Percentiles rank a stretch among this genome's conserved stretches.
Evolutionary conservation across 2,888 invertebrate genomes (phyloP).

Genomic region (Achlya flavicornis): DNA sequence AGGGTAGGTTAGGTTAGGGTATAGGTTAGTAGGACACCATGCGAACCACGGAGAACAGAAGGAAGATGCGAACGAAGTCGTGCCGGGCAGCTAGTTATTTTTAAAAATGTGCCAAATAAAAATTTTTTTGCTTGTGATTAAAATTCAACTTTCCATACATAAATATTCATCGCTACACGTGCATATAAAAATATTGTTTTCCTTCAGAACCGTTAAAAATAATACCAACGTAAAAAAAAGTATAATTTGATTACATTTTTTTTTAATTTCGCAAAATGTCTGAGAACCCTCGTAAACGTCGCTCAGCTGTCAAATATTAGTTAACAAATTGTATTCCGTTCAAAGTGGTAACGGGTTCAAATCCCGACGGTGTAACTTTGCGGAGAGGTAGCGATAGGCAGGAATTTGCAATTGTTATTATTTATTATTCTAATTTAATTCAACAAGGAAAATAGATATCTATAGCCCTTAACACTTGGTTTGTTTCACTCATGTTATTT

Average conservation of each 20-base stretch:
- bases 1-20: too few species aligned
- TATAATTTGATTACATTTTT: constrained; percentile 21
- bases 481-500: too few species aligned
- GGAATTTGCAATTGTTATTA: constrained; percentile 29
- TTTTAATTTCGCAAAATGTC: constrained; percentile 30
- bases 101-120: too few species aligned
- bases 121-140: neutral
- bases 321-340: constrained; percentile 50
- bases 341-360: constrained; percentile 41
- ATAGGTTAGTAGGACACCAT: too few species aligned
- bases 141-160: neutral
- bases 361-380: constrained; percentile 39
- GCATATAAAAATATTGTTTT: constrained; percentile 3
- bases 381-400: constrained; percentile 24
- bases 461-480: too few species aligned
- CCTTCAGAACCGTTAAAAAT: constrained; percentile 15
- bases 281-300: constrained; percentile 47
- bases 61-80: too few species aligned
- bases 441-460: too few species aligned
- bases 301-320: constrained; percentile 56
- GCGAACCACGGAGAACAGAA: too few species aligned
- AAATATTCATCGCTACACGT: neutral
- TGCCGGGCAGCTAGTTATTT: too few species aligned
- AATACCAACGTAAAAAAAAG: constrained; percentile 9
- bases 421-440: neutral